Evolutionary conservation across 2,797 vertebrate species (phyloP), one percentile per base, ranked within the genome.

Genomic region (Crotalus adamanteus): DNA sequence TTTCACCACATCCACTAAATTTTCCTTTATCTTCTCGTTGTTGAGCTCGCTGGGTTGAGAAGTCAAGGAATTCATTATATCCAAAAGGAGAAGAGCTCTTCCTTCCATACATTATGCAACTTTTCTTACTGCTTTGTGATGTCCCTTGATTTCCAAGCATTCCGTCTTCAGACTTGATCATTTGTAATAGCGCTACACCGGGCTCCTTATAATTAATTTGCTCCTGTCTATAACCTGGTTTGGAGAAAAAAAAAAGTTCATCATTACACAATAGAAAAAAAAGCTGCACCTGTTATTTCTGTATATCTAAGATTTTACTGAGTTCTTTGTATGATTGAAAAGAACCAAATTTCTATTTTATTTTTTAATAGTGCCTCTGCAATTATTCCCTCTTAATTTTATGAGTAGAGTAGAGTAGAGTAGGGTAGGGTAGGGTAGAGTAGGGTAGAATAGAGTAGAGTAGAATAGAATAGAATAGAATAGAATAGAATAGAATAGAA

Each of bases 401-500:
- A 83, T 53, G 9, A 53, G 51, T 9, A 53, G 51, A 53, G 51
- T 53, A 53, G 51, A 53, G 51, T 53, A 53, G 51, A 53, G 9
- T 53, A 51, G 51, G 2, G 1, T 53, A 53, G 51, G 9, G 0
- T 53, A 53, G 51, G 9, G 1, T 53, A 53, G 51, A 1, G 8
- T 9, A 53, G 51, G 2, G 0, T 53, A 53, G 51, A 11, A 0
- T 53, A 53, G 51, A 11, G 0, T 53, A 53, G 51, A 9, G 1
- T 53, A 53, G 51, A 53, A 1, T 53, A 53, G 51, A 53, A 0
- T 53, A 53, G 51, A 51, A 0, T 51, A 51, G 51, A 51, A 0
- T 51, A 51, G 51, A 51, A 0, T 51, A 51, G 51, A 51, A 2
- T 53, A 53, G 51, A 53, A 2, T 53, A 53, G 51, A 53, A 9